Conservation (phyloP, 2,888 invertebrate genomes). For the Scrobipalpa atriplicella region DNA sequence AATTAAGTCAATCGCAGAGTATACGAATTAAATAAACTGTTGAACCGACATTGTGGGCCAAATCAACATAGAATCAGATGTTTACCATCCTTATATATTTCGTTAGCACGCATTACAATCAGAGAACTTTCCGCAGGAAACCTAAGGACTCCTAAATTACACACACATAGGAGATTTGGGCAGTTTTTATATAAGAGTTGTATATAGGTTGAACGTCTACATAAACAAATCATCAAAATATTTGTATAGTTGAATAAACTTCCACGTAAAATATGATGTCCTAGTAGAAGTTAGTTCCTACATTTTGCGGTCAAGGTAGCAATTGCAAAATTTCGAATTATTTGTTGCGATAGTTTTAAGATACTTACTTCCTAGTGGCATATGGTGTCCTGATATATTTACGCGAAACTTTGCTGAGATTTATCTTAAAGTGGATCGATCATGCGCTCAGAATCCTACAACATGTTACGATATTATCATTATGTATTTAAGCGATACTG, state of each 20-base stretch:
- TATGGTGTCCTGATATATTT: conserved; percentile 25
- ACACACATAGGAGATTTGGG: not conserved
- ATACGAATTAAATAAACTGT: too few relatives aligned
- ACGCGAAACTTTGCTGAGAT: conserved; percentile 26
- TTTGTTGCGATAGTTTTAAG: not conserved
- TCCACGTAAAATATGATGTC: conserved; percentile 39
- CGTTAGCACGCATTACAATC: too few relatives aligned
- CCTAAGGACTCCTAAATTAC: not conserved
- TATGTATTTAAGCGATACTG: too few relatives aligned
- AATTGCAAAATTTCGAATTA: not conserved
- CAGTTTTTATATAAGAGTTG: conserved; percentile 2
- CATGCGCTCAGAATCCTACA: not conserved
- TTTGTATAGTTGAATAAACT: conserved; percentile 1
- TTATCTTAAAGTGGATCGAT: not conserved
- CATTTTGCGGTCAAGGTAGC: conserved; percentile 24
- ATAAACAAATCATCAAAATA: not conserved
- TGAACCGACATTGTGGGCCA: too few relatives aligned
- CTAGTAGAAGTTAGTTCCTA: conserved; percentile 44
- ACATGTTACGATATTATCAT: too few relatives aligned
- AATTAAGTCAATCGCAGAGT: too few relatives aligned
- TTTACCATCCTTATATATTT: too few relatives aligned
- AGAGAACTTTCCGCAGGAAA: not conserved
- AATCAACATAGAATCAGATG: too few relatives aligned
- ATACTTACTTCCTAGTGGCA: not conserved
- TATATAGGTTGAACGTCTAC: conserved; percentile 8